Evolutionary conservation across 2,113 vertebrate species (phyloP).

Genomic region (Rana temporaria): DNA sequence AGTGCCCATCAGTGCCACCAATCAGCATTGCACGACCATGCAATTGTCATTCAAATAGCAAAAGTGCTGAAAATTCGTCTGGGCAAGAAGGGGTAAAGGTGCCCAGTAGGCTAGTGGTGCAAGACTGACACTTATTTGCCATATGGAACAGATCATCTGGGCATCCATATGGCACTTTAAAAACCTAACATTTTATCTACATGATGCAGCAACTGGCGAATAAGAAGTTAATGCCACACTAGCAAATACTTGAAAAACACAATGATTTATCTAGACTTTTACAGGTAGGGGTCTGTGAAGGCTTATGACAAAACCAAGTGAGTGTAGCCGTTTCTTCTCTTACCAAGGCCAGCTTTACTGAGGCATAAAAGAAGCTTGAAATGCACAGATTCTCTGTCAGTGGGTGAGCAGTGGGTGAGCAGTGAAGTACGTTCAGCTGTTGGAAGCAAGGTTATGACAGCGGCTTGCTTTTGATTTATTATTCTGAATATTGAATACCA

Average conservation of each 20-base stretch:
- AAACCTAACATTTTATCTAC: not conserved
- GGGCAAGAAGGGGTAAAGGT: too few species aligned
- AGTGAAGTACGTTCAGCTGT: constrained; percentile 25
- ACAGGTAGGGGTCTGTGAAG: not conserved
- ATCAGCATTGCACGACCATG: too few species aligned
- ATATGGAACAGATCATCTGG: too few species aligned
- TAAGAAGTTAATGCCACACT: constrained; percentile 3
- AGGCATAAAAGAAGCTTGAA: constrained; percentile 36
- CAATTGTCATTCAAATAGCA: too few species aligned
- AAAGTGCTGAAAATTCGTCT: too few species aligned
- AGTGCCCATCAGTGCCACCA: too few species aligned
- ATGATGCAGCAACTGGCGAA: not conserved
- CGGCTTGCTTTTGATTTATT: constrained; percentile 43
- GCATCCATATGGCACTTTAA: too few species aligned
- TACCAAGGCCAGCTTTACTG: constrained; percentile 49
- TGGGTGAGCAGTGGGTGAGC: constrained; percentile 32
- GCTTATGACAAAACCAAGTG: constrained; percentile 25
- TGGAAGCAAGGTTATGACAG: constrained; percentile 49
- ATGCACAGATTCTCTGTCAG: constrained; percentile 44
- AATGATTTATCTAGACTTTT: constrained; percentile 11
- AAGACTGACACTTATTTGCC: too few species aligned
- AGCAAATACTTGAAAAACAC: constrained; percentile 7
- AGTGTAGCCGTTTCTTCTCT: constrained; percentile 5
- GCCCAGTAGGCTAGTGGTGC: too few species aligned
- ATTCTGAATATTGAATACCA: constrained; percentile 30